phyloP scores from a whole-genome alignment of 2,797 vertebrate genomes.

The Artibeus jamaicensis region DNA sequence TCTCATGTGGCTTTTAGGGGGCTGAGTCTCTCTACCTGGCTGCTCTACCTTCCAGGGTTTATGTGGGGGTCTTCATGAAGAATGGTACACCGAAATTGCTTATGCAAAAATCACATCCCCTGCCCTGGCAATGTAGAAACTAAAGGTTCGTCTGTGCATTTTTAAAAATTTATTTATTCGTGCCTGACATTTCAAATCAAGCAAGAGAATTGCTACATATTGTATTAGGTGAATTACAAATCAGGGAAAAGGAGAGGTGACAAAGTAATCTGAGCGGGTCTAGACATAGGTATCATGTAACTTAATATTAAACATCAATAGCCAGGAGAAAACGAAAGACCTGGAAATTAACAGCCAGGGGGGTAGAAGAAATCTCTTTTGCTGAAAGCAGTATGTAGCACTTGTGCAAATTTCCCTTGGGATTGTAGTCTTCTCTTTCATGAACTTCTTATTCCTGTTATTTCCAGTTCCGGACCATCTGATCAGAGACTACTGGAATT shows the following conservation, averaged over 20 bases:
- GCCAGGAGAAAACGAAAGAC: neutral
- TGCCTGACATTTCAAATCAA: neutral
- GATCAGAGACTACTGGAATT: conserved; percentile 73
- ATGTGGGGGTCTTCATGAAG: neutral
- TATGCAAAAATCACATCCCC: neutral
- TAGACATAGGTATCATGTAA: neutral
- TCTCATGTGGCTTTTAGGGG: neutral
- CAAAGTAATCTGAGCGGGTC: neutral
- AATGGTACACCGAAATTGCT: neutral
- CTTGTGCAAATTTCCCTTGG: conserved; percentile 31
- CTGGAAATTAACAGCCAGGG: neutral
- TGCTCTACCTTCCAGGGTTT: neutral
- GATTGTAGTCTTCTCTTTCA: conserved; percentile 64
- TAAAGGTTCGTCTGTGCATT: neutral
- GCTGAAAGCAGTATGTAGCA: neutral
- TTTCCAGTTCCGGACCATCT: conserved; percentile 72
- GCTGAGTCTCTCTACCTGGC: neutral
- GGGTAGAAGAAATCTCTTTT: neutral
- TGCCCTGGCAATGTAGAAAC: neutral
- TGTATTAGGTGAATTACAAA: neutral
- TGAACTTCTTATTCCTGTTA: conserved; percentile 77
- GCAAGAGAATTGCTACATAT: neutral
- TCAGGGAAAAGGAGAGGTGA: neutral
- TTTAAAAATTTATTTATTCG: neutral
- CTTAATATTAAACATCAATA: neutral